Evolutionary conservation across 2,888 invertebrate genomes (phyloP).

Genomic region (Boloria euphrosyne): DNA sequence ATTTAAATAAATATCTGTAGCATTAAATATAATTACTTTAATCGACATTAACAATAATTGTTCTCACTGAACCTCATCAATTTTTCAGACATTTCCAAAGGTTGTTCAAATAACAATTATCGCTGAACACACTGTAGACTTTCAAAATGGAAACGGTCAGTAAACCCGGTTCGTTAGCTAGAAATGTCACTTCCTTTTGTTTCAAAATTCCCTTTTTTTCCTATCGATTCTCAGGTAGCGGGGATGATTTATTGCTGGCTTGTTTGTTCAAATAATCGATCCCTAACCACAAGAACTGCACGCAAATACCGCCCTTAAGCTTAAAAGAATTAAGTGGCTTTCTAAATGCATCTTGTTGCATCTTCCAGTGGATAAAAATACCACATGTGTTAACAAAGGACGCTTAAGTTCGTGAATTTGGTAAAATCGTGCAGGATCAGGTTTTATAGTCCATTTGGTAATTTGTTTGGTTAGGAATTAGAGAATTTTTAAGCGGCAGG

Average conservation of each 20-base stretch:
- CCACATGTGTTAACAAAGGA: conserved; percentile 53
- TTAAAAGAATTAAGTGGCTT: conserved; percentile 41
- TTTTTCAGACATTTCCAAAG: too few relatives aligned
- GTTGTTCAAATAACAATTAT: neutral
- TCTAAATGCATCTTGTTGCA: conserved; percentile 49
- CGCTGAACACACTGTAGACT: neutral
- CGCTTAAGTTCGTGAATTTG: conserved; percentile 9
- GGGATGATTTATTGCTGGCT: conserved; percentile 77
- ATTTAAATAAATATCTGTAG: too few relatives aligned
- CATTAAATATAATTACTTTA: too few relatives aligned
- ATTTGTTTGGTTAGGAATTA: conserved; percentile 3
- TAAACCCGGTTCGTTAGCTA: conserved; percentile 42
- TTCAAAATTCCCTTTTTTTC: conserved; percentile 63
- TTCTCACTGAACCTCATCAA: too few relatives aligned
- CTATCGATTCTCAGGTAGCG: conserved; percentile 74
- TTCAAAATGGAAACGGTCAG: neutral
- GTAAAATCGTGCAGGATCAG: conserved; percentile 14
- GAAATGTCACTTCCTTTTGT: conserved; percentile 75
- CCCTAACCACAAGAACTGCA: conserved; percentile 49
- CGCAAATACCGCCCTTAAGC: conserved; percentile 50
- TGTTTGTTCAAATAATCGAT: conserved; percentile 81
- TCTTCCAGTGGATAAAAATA: conserved; percentile 67
- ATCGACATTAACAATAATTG: too few relatives aligned
- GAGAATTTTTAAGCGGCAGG: neutral
- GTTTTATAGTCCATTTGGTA: conserved; percentile 23